Base-by-base conservation (phyloP, 2,797 vertebrate species). In the Siniperca scherzeri region DNA sequence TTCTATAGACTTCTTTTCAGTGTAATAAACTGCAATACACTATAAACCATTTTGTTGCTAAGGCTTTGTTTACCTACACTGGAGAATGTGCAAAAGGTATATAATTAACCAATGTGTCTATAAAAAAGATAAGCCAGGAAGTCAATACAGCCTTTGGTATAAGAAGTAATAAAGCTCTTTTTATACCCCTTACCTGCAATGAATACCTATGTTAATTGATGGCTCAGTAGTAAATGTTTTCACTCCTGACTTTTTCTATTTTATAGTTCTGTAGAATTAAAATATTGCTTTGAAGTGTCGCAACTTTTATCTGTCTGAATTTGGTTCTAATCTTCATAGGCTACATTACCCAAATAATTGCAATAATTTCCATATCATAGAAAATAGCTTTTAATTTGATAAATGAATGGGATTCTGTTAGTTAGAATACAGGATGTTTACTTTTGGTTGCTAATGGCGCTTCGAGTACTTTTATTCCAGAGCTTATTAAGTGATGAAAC, bases 61-160 rank as follows among this genome's bases (percentile, higher is more conserved):
- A n/a, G 36, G 9, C 33, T 30, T 57, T 61, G 19, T 56, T 68
- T 25, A 73, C 55, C 8, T 50, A 10, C 8, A 46, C 14, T 48
- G n/a, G 22, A 27, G 25, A 59, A 70, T 77, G 42, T 66, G 11
- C n/a, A 40, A 3, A 1, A 36, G 30, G 22, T 57, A 27, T 57
- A 65, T 53, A 22, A 68, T 68, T 52, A 56, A 52, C 67, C 2
- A 21, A 30, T 21, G 21, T 53, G 38, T 73, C 38, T n/a, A 48
- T 38, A 44, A 59, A 3, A 27, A 59, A 55, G 19, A 33, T 42
- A 74, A 57, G 11, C 13, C 48, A 80, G 70, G 22, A 61, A 80
- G 67, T 70, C 52, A 53, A 75, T 33, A 60, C 8, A 65, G 44
- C 38, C 14, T 77, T 50, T 65, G 48, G 13, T 78, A 57, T 67